Base-by-base conservation (phyloP, 1,140 invertebrate genomes). In the Thrips palmi region DNA sequence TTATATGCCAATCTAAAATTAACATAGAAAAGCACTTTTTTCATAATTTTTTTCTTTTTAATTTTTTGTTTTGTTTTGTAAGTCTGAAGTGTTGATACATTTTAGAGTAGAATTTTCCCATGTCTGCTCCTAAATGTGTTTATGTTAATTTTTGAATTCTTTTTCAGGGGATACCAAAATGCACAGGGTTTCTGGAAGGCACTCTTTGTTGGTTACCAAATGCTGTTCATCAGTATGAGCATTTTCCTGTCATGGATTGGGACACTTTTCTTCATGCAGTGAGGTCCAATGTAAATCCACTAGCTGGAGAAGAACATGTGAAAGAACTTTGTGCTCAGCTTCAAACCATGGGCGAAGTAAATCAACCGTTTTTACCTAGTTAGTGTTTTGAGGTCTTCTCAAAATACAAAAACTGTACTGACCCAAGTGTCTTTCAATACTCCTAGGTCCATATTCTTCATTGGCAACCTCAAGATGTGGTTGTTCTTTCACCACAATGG, bases 401-500 rank as follows among this genome's bases (percentile, higher is more conserved):
- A 11, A 23, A 19, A 36, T 24, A 19, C 10, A 24, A 8, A 19
- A 36, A 19, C 21, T 20, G 7, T 19, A 24, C 15, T 36, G 10
- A 36, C 7, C 7, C 6, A 36, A 8, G 5, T 8, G 14, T n/a
- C 20, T 22, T 35, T 35, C 4, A 3, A 5, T 12, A n/a, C 24
- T 45, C 48, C 15, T 53, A 62, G 54, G 63, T 63, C 42, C 58
- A 65, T 8, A 66, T 64, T 50, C 50, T 67, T 39, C 62, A 65
- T 37, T 33, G 32, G 51, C 46, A 67, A 47, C 54, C 52, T 47
- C 55, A 67, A 14, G 72, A 85, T 53, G 56, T 84, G n/a, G 64
- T 86, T 8, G 69, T 84, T 8, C 49, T 84, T 7, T 68, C 67
- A 51, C 75, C 79, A 0, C 64, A 68, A 32, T 87, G 82, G 82